A percentile compares a stretch with the other conserved stretches of the same genome.
Conservation (phyloP, 2,888 invertebrate species). For the Copidosoma aretas region DNA sequence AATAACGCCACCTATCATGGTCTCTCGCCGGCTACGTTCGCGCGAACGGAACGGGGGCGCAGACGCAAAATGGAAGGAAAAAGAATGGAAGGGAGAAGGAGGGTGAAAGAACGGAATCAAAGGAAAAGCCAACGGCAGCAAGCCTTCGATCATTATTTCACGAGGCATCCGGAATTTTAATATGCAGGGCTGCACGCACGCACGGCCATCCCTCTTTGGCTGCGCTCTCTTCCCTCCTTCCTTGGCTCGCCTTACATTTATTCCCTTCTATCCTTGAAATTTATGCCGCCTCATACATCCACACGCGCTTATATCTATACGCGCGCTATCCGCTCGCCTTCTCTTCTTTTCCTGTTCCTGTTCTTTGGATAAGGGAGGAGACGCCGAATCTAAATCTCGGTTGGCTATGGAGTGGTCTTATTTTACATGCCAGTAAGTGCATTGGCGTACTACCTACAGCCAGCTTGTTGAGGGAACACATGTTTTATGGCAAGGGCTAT, state of each 20-base stretch:
- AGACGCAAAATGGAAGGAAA: no score
- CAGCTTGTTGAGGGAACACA: no score
- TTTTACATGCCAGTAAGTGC: background rate
- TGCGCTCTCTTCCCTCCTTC: conserved; percentile 34
- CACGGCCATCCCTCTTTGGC: conserved; percentile 37
- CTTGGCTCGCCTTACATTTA: conserved; percentile 5
- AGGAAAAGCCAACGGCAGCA: conserved; percentile 24
- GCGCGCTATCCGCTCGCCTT: background rate
- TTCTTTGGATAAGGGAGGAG: conserved; percentile 1
- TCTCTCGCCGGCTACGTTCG: background rate
- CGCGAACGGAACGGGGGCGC: no score
- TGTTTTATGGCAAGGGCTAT: no score
- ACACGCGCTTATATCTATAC: no score
- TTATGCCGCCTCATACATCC: conserved; percentile 38
- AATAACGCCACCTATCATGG: background rate
- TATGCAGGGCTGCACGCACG: conserved; percentile 41
- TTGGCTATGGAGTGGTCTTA: background rate
- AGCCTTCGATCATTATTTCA: conserved; percentile 52
- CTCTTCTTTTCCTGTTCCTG: background rate
- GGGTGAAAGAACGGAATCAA: conserved; percentile 43
- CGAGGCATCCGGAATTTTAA: conserved; percentile 55
- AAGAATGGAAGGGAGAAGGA: background rate
- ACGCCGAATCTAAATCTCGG: conserved; percentile 21
- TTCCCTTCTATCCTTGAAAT: conserved; percentile 37
- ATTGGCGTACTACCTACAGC: no score